These are phyloP conservation scores for Sturmia bella DNA, from an alignment of 2,888 invertebrate genomes.

Conservation along the genomic window DNA sequence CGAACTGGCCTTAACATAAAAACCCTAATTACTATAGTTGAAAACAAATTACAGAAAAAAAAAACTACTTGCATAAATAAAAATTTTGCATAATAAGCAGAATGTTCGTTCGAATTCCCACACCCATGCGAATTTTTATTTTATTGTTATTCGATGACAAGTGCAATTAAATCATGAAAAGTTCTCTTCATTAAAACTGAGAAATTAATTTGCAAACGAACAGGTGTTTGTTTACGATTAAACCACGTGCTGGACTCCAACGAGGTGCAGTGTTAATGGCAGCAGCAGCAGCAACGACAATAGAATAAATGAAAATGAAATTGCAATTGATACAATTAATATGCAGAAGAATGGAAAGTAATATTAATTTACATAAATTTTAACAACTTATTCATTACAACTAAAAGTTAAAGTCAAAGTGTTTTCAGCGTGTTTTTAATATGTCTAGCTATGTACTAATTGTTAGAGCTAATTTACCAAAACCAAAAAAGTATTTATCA, in stretches of 20 bases:
- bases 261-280: background rate
- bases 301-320: conserved; percentile 4
- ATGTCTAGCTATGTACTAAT: too few relatives aligned
- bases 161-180: conserved; percentile 33
- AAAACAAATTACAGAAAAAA: conserved; percentile 6
- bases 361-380: background rate
- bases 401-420: background rate
- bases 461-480: background rate
- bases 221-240: conserved; percentile 47
- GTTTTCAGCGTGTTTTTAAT: background rate
- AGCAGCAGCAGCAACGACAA: background rate
- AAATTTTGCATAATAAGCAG: conserved; percentile 33
- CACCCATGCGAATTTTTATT: conserved; percentile 47
- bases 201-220: conserved; percentile 41
- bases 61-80: conserved; percentile 22
- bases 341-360: conserved; percentile 9
- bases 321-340: conserved; percentile 28
- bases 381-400: background rate
- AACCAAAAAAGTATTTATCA: conserved; percentile 8
- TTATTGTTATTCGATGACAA: conserved; percentile 23
- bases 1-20: conserved; percentile 25
- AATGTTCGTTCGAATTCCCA: conserved; percentile 40
- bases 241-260: conserved; percentile 38
- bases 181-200: conserved; percentile 23
- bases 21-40: conserved; percentile 17